Conservation (phyloP, 2,113 vertebrate genomes). For the Pluvianellus socialis region DNA sequence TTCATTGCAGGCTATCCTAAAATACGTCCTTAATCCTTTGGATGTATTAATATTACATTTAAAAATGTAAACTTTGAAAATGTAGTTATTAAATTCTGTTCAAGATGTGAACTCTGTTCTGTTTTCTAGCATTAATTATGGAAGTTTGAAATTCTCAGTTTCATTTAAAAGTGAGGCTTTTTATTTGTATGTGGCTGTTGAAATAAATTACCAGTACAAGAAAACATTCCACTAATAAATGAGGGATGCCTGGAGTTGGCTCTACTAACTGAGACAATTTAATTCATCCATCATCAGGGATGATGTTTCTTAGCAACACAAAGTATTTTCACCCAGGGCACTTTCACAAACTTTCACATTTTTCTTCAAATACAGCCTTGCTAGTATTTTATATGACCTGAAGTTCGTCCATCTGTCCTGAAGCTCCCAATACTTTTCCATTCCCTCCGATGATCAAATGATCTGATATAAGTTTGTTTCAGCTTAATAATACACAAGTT, state of each 20-base stretch:
- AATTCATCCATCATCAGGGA: slow-evolving; percentile 65
- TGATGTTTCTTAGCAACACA: slow-evolving; percentile 73
- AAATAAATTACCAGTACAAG: slow-evolving; percentile 66
- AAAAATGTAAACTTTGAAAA: neutral
- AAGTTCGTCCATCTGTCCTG: slow-evolving; percentile 73
- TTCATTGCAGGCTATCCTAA: neutral
- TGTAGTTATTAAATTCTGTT: neutral
- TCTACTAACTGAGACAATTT: slow-evolving; percentile 65
- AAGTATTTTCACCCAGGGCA: slow-evolving; percentile 53
- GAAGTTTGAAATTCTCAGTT: slow-evolving; percentile 12
- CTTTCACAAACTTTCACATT: slow-evolving; percentile 61
- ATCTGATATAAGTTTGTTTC: slow-evolving; percentile 35
- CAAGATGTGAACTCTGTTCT: neutral
- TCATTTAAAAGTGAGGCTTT: slow-evolving; percentile 23
- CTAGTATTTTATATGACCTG: slow-evolving; percentile 64
- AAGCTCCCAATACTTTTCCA: slow-evolving; percentile 59
- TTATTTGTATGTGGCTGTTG: slow-evolving; percentile 55
- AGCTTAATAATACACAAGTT: slow-evolving; percentile 62
- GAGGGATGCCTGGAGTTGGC: slow-evolving; percentile 61
- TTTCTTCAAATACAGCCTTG: slow-evolving; percentile 66
- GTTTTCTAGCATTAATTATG: slow-evolving; percentile 27
- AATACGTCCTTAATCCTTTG: neutral
- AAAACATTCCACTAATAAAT: slow-evolving; percentile 63
- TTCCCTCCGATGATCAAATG: slow-evolving; percentile 58
- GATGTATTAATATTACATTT: neutral